Percentiles rank a stretch among this genome's conserved stretches.
These are phyloP conservation scores for Coilia nasus DNA, from an alignment of 2,797 vertebrate genomes.

Conservation along the genomic window DNA sequence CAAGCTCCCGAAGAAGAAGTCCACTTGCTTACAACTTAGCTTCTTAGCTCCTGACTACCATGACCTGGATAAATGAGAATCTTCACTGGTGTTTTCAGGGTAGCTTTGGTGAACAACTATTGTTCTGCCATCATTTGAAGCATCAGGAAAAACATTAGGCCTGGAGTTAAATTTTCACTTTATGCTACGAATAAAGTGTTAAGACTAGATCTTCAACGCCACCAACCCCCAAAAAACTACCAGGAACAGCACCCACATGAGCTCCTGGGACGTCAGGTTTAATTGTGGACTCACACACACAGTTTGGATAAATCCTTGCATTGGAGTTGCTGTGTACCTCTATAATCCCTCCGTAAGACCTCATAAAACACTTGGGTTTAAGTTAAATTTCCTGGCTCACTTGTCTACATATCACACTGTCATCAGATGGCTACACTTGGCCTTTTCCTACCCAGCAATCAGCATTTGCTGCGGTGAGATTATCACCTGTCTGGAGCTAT, in stretches of 20 bases:
- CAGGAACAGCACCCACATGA: slow-evolving; percentile 62
- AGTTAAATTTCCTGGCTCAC: not conserved
- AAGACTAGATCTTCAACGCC: no score
- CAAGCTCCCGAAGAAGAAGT: no score
- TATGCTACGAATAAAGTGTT: no score
- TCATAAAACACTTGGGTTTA: not conserved
- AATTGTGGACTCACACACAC: slow-evolving; percentile 46
- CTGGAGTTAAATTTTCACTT: no score
- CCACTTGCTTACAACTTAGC: no score
- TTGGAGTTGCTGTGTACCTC: not conserved
- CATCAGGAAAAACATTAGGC: no score
- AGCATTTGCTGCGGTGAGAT: not conserved
- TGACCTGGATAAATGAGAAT: not conserved
- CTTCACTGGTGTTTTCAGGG: slow-evolving; percentile 19
- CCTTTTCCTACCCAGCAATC: not conserved
- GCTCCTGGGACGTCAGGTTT: slow-evolving; percentile 52
- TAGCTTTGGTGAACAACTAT: slow-evolving; percentile 28
- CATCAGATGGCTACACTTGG: not conserved
- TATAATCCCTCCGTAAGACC: not conserved
- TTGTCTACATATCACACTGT: not conserved
- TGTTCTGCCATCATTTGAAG: no score
- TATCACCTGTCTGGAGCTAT: slow-evolving; percentile 2
- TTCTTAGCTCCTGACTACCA: no score
- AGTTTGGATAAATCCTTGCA: not conserved
- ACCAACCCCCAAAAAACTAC: slow-evolving; percentile 46